phyloP scores from a whole-genome alignment of 1,140 invertebrate genomes.

The Rhyacophila brunnea region DNA sequence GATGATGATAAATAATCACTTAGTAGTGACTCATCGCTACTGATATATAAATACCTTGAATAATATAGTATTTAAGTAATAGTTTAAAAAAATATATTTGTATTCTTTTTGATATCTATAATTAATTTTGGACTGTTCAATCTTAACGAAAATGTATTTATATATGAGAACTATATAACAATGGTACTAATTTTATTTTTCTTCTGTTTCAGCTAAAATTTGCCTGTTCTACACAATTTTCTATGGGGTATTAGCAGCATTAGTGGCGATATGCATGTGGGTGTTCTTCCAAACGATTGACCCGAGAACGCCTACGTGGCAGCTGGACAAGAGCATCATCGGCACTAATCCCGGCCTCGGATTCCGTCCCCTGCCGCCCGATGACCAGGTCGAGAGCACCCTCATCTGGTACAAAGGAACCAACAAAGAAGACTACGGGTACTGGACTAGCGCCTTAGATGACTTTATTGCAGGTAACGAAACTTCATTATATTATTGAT shows the following conservation, averaged over 20 bases:
- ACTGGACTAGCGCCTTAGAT: slow-evolving; percentile 73
- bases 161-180: too few relatives aligned
- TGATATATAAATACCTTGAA: too few relatives aligned
- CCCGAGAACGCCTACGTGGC: slow-evolving; percentile 81
- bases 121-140: too few relatives aligned
- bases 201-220: slow-evolving; percentile 75
- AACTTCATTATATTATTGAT: too few relatives aligned
- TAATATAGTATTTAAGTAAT: too few relatives aligned
- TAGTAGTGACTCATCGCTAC: too few relatives aligned
- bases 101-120: too few relatives aligned
- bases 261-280: slow-evolving; percentile 88
- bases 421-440: slow-evolving; percentile 68
- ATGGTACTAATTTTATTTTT: slow-evolving; percentile 21
- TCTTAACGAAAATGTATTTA: too few relatives aligned
- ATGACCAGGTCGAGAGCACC: slow-evolving; percentile 83
- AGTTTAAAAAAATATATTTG: too few relatives aligned
- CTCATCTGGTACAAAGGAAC: slow-evolving; percentile 89
- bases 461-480: slow-evolving; percentile 76
- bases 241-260: slow-evolving; percentile 80
- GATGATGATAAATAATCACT: too few relatives aligned
- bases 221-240: slow-evolving; percentile 89
- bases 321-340: slow-evolving; percentile 77
- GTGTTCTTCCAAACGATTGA: slow-evolving; percentile 90
- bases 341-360: slow-evolving; percentile 91
- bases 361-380: slow-evolving; percentile 84